These are phyloP conservation scores for Eupithecia vulgata DNA, from an alignment of 2,888 invertebrate genomes.

Conservation along the genomic window DNA sequence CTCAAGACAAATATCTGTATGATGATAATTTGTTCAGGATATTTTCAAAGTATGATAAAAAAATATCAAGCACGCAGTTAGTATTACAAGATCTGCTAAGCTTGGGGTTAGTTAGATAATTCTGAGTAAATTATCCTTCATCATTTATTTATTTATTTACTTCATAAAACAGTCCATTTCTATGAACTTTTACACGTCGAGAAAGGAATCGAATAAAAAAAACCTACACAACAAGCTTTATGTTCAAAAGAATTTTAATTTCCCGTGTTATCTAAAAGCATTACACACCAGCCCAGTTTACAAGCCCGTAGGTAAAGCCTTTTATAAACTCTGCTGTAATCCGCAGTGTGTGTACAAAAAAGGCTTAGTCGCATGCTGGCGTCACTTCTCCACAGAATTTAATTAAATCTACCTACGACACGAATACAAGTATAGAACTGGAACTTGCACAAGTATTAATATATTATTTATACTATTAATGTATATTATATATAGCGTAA, in stretches of 20 bases:
- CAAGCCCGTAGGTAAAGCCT: neutral
- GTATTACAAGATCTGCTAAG: too few species aligned
- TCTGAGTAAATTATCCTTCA: too few species aligned
- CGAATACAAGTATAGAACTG: constrained; percentile 9
- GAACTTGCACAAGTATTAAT: constrained; percentile 11
- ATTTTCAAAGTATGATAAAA: too few species aligned
- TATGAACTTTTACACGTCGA: neutral
- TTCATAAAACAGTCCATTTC: neutral
- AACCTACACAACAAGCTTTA: neutral
- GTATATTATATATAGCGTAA: too few species aligned
- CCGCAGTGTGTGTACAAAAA: constrained; percentile 40
- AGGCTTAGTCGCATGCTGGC: constrained; percentile 46
- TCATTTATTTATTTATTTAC: too few species aligned
- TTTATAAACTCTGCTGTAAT: constrained; percentile 13
- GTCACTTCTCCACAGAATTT: constrained; percentile 56
- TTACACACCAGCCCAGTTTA: constrained; percentile 4
- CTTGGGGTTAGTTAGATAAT: too few species aligned
- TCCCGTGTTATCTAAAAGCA: neutral
- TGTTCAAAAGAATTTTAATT: neutral
- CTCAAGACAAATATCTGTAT: too few species aligned
- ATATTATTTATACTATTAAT: too few species aligned
- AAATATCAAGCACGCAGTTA: too few species aligned
- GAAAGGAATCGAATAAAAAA: neutral
- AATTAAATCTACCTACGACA: constrained; percentile 54
- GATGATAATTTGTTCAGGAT: too few species aligned